These are phyloP conservation scores for Polyommatus icarus DNA, from an alignment of 2,888 invertebrate species.

Conservation along the genomic window DNA sequence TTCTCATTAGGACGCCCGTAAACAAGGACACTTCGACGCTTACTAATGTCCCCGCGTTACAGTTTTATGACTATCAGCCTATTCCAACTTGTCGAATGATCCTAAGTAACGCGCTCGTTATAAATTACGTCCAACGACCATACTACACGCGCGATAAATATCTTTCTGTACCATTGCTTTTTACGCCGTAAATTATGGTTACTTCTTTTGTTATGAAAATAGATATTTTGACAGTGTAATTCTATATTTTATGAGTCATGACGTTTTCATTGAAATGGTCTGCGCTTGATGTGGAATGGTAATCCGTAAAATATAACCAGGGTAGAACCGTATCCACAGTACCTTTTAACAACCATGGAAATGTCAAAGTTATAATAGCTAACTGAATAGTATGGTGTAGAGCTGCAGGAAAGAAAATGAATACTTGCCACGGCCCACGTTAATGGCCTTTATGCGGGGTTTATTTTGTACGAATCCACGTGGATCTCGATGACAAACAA, in stretches of 20 bases:
- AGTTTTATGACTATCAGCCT: conserved; percentile 64
- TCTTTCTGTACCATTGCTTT: background rate
- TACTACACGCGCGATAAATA: conserved; percentile 5
- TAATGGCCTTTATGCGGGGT: no score
- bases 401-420: no score
- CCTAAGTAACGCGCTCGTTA: conserved; percentile 46
- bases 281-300: background rate
- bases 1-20: conserved; percentile 71
- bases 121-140: conserved; percentile 45
- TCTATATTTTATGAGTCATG: conserved; percentile 9
- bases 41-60: conserved; percentile 68
- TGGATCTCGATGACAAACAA: no score
- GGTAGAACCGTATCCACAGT: background rate
- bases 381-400: background rate
- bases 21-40: conserved; percentile 69
- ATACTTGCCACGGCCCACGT: no score
- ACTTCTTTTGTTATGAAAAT: conserved; percentile 7
- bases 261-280: background rate
- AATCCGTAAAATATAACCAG: background rate
- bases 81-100: conserved; percentile 55
- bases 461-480: no score
- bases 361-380: background rate
- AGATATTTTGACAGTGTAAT: conserved; percentile 17
- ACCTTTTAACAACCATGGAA: background rate
- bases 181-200: conserved; percentile 19